These are phyloP conservation scores for Volucella zonaria DNA, from an alignment of 2,888 invertebrate species.

Conservation along the genomic window DNA sequence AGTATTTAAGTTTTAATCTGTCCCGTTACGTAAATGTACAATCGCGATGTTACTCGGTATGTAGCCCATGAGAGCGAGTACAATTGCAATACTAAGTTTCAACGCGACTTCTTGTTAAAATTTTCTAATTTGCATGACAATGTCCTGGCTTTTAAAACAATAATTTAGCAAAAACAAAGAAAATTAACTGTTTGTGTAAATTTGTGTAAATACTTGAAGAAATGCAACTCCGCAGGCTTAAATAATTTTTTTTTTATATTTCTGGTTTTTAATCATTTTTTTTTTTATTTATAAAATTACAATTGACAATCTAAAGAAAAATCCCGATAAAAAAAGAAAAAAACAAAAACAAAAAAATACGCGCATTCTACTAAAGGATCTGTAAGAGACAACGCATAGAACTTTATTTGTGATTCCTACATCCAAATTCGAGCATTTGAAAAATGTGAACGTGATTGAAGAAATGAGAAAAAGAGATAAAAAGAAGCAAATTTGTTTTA, in stretches of 20 bases:
- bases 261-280: slow-evolving; percentile 24
- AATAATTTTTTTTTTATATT: slow-evolving; percentile 10
- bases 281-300: slow-evolving; percentile 37
- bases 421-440: slow-evolving; percentile 55
- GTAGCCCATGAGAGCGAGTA: slow-evolving; percentile 14
- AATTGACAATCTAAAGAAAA: slow-evolving; percentile 54
- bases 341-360: background rate
- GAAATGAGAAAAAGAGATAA: slow-evolving; percentile 30
- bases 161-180: too few species aligned
- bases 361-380: slow-evolving; percentile 53
- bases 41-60: slow-evolving; percentile 9
- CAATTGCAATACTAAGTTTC: background rate
- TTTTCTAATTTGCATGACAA: slow-evolving; percentile 13
- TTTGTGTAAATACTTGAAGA: slow-evolving; percentile 56
- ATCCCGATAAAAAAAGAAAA: slow-evolving; percentile 33
- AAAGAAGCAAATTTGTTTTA: slow-evolving; percentile 59
- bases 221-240: slow-evolving; percentile 34
- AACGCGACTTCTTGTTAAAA: slow-evolving; percentile 1
- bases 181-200: slow-evolving; percentile 25
- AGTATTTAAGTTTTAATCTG: slow-evolving; percentile 59
- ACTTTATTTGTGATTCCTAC: slow-evolving; percentile 60
- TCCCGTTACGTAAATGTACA: slow-evolving; percentile 28
- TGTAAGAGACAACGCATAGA: slow-evolving; percentile 40
- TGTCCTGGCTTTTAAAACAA: background rate
- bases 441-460: slow-evolving; percentile 57